phyloP scores from a whole-genome alignment of 2,797 vertebrate genomes.

The Hirundo rustica region DNA sequence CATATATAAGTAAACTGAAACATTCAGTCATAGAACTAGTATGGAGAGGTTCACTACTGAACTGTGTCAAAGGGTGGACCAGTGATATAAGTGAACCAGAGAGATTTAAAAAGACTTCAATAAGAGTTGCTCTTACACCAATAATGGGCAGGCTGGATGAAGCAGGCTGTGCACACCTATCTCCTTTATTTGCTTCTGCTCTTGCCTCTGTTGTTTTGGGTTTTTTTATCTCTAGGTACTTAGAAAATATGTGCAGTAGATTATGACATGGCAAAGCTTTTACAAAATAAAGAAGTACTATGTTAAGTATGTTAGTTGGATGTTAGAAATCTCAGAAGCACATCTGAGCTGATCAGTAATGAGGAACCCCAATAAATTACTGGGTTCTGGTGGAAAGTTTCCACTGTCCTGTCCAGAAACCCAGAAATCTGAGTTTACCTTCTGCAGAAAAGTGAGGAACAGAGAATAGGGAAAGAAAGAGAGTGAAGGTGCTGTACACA shows the following conservation, averaged over 20 bases:
- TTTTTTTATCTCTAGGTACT: neutral
- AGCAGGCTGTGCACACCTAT: neutral
- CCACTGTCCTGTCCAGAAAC: neutral
- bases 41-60: neutral
- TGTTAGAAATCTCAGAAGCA: neutral
- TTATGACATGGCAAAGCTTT: neutral
- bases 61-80: neutral
- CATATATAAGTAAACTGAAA: slow-evolving; percentile 4
- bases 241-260: neutral
- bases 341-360: neutral
- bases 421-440: neutral
- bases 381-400: neutral
- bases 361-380: neutral
- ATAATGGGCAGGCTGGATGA: neutral
- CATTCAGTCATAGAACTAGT: neutral
- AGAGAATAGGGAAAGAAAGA: neutral
- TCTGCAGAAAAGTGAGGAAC: neutral
- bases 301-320: neutral
- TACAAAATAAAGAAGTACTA: neutral
- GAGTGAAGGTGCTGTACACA: neutral
- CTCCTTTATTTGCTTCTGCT: neutral
- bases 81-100: neutral
- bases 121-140: neutral
- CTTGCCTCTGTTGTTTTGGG: neutral
- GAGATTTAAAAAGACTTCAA: neutral